phyloP scores from a whole-genome alignment of 2,888 invertebrate genomes.

The Torymus auratus region DNA sequence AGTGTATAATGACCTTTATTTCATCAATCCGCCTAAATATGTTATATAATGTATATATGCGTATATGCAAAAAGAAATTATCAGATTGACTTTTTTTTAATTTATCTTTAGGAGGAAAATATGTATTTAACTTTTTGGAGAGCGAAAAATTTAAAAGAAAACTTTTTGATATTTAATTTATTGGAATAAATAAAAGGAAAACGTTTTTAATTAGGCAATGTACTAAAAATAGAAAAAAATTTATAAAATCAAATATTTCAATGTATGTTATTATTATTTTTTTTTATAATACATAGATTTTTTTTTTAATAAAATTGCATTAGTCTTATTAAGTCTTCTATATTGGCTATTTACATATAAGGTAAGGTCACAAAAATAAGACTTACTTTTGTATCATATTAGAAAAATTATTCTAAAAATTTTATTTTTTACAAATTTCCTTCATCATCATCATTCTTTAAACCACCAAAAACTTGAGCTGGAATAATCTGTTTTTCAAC shows the following conservation, averaged over 20 bases:
- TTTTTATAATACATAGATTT: slow-evolving; percentile 34
- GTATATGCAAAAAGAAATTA: neutral
- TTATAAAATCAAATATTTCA: slow-evolving; percentile 29
- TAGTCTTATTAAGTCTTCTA: slow-evolving; percentile 26
- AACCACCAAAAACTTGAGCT: slow-evolving; percentile 92
- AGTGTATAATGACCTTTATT: slow-evolving; percentile 75
- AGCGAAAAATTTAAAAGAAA: too few species aligned
- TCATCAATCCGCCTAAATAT: slow-evolving; percentile 73
- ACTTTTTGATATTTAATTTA: slow-evolving; percentile 25
- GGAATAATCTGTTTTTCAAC: slow-evolving; percentile 92
- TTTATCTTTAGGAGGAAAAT: too few species aligned
- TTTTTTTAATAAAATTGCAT: slow-evolving; percentile 25
- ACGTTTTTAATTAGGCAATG: slow-evolving; percentile 30
- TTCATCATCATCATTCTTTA: slow-evolving; percentile 77
- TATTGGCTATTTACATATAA: slow-evolving; percentile 9
- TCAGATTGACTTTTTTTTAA: too few species aligned
- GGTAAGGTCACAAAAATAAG: slow-evolving; percentile 7
- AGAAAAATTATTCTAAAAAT: slow-evolving; percentile 24
- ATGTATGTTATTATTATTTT: slow-evolving; percentile 22
- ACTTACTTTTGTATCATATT: neutral
- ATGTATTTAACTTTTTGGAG: too few species aligned
- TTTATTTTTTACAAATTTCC: slow-evolving; percentile 32
- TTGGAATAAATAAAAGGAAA: slow-evolving; percentile 1
- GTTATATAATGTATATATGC: slow-evolving; percentile 67
- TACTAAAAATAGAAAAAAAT: slow-evolving; percentile 15